Evolutionary conservation across 2,888 invertebrate species (phyloP), one percentile per base, ranked within the genome.

Genomic region (Dryobotodes eremita): DNA sequence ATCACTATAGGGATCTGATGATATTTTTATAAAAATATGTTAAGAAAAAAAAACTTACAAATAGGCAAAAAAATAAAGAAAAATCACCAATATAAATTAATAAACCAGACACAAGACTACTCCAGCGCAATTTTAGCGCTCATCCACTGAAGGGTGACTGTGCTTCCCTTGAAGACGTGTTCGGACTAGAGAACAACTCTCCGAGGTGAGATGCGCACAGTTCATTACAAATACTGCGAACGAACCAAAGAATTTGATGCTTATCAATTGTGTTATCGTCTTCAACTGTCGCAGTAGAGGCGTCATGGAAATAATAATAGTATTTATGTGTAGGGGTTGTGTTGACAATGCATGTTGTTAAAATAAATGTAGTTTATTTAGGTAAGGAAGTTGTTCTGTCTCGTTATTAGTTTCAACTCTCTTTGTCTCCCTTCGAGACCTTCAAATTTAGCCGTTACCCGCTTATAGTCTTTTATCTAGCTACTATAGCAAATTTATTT

Each of bases 141-240:
- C 91, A 88, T 77, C 76, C 82, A 81, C 78, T 89, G 91, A 91
- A 94, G 94, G 95, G 96, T 94, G 95, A 94, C 90, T 93, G 70
- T 77, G 87, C 90, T 94, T 94, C 95, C 95, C 94, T 93, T 85
- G 90, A 93, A 96, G 93, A 95, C 96, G 96, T 96, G 96, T 91
- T 86, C 90, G 91, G 95, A 95, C 94, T 96, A 77, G 86, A 89
- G 90, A 95, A 95, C 93, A 91, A 92, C 91, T 92, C 92, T 91
- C 91, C 71, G 91, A 94, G 94, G 94, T 95, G 94, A 94, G 94
- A 94, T 92, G 94, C 92, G 91, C 91, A 89, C 91, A 93, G 95
- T 96, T 96, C 95, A 96, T 96, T 96, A 95, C 91, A 93, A 90
- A 89, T 86, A 90, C 91, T 92, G 91, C 89, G 91, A 91, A 91